These are phyloP conservation scores for Diprion similis DNA, from an alignment of 1,140 invertebrate species.

Conservation along the genomic window DNA sequence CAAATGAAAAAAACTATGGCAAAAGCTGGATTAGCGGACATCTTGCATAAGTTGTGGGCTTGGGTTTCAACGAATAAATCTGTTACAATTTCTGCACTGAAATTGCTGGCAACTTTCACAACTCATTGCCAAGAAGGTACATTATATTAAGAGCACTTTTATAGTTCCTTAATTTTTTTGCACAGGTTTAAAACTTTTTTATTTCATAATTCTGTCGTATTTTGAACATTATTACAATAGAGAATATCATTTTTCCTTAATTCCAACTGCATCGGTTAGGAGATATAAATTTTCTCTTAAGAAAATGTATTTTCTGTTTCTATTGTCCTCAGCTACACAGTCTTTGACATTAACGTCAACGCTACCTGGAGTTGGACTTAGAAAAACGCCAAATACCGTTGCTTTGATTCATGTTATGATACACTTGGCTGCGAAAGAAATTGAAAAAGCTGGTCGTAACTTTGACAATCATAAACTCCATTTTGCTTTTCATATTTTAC, in stretches of 20 bases:
- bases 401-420: conserved; percentile 62
- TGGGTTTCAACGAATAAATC: conserved; percentile 60
- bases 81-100: conserved; percentile 54
- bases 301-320: conserved; percentile 16
- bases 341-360: conserved; percentile 62
- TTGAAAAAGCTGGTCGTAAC: conserved; percentile 55
- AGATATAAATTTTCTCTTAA: background rate
- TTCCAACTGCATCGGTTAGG: background rate
- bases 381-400: conserved; percentile 61
- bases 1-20: conserved; percentile 54
- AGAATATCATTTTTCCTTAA: conserved; percentile 12
- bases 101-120: conserved; percentile 64
- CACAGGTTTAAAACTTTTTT: conserved; percentile 11
- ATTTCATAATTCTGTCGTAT: conserved; percentile 9
- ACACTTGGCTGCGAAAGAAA: conserved; percentile 57
- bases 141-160: background rate
- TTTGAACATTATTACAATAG: conserved; percentile 14
- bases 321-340: conserved; percentile 55
- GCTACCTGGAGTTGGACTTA: conserved; percentile 59
- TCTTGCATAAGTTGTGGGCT: conserved; percentile 65
- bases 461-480: conserved; percentile 56
- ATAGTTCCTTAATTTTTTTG: conserved; percentile 12
- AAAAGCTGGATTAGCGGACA: conserved; percentile 58
- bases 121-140: conserved; percentile 59
- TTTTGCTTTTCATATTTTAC: conserved; percentile 59